Conservation (phyloP, 2,888 invertebrate genomes). For the Lepidochitona cinerea region DNA sequence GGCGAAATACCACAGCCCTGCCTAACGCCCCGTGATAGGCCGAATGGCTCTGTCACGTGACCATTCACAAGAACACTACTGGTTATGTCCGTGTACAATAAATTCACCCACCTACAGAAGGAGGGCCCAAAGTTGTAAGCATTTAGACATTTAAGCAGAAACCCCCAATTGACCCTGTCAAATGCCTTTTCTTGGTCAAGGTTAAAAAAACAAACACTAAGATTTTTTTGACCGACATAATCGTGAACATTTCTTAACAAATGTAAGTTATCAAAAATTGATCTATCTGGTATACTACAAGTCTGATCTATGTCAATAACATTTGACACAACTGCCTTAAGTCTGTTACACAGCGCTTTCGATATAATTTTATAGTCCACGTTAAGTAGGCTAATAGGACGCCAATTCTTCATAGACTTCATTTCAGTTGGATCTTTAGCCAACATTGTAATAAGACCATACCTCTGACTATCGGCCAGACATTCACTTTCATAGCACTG, state of each 20-base stretch:
- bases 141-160: conserved; percentile 27
- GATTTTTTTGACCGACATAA: conserved; percentile 32
- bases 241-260: conserved; percentile 29
- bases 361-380: conserved; percentile 37
- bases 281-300: conserved; percentile 32
- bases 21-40: no score
- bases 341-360: conserved; percentile 29
- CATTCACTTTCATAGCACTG: conserved; percentile 12
- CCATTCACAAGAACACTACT: no score
- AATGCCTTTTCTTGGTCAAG: conserved; percentile 44
- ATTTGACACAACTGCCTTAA: no score
- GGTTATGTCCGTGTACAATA: no score
- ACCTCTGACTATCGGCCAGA: conserved; percentile 17
- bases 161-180: conserved; percentile 34
- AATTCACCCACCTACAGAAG: conserved; percentile 32
- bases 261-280: conserved; percentile 37
- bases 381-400: conserved; percentile 38
- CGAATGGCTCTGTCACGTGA: no score
- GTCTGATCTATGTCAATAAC: no score
- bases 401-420: conserved; percentile 30
- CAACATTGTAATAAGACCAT: conserved; percentile 26
- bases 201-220: conserved; percentile 27
- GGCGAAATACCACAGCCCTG: no score
- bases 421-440: conserved; percentile 30
- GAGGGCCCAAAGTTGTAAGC: conserved; percentile 32